A percentile compares a stretch with the other conserved stretches of the same genome.
Conservation (phyloP, 1,140 invertebrate species). For the Lepidurus couesii region DNA sequence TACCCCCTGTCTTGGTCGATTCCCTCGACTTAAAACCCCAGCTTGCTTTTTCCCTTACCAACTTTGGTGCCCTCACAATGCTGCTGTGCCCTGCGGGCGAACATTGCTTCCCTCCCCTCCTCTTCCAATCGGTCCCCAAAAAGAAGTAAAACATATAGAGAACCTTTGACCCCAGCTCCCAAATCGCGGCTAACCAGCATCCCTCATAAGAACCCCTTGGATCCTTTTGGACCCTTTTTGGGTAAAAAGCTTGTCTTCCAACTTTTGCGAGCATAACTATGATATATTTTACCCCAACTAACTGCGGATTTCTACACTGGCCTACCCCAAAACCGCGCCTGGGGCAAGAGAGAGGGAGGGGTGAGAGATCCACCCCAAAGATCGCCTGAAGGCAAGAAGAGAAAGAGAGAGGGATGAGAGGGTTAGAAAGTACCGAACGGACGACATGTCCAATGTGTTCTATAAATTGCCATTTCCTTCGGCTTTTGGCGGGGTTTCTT, state of each 20-base stretch:
- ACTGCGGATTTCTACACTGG: too few species aligned
- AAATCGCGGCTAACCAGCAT: constrained; percentile 7
- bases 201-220: not conserved
- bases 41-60: not conserved
- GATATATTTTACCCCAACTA: too few species aligned
- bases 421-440: not conserved
- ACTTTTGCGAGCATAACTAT: not conserved
- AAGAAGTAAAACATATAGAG: not conserved
- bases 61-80: not conserved
- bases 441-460: constrained; percentile 3
- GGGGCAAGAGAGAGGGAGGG: too few species aligned
- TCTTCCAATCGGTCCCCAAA: not conserved
- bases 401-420: too few species aligned
- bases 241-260: not conserved
- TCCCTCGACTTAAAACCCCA: not conserved
- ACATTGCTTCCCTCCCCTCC: not conserved
- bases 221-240: not conserved
- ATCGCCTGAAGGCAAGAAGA: too few species aligned
- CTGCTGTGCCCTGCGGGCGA: not conserved
- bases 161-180: not conserved
- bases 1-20: constrained; percentile 12
- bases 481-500: not conserved
- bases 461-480: constrained; percentile 6
- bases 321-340: too few species aligned
- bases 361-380: too few species aligned